A percentile compares a stretch with the other conserved stretches of the same genome.
Conservation (phyloP, 1,140 invertebrate species). For the roundworm (Caenorhabditis elegans) region DNA sequence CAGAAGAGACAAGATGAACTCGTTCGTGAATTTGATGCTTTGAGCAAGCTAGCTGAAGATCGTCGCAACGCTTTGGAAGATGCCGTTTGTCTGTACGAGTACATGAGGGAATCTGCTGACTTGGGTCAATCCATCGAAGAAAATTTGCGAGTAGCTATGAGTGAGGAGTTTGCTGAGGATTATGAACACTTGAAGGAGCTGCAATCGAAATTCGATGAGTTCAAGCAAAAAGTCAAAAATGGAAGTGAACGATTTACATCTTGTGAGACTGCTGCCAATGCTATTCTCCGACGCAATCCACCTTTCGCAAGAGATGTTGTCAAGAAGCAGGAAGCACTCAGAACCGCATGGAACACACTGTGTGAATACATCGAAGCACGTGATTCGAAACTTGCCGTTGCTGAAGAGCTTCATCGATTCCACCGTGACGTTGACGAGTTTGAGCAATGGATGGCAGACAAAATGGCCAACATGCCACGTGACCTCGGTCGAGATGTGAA, state of each 20-base stretch:
- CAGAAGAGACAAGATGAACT: conserved; percentile 38
- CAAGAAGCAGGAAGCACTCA: conserved; percentile 81
- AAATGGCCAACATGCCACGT: conserved; percentile 79
- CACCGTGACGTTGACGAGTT: conserved; percentile 92
- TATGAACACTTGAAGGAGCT: conserved; percentile 88
- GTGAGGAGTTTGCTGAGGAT: conserved; percentile 94
- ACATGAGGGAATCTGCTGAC: conserved; percentile 84
- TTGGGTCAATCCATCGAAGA: conserved; percentile 91
- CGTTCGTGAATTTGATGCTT: conserved; percentile 33
- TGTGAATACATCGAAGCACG: conserved; percentile 82
- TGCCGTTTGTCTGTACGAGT: conserved; percentile 81
- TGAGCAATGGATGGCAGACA: conserved; percentile 83
- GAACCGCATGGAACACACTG: conserved; percentile 84
- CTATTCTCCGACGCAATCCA: conserved; percentile 74
- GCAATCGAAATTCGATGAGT: conserved; percentile 90
- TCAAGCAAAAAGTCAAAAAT: conserved; percentile 85
- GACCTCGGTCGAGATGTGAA: conserved; percentile 85
- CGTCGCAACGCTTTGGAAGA: conserved; percentile 71
- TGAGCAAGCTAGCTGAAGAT: conserved; percentile 74
- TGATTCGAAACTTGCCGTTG: conserved; percentile 82
- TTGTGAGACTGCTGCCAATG: conserved; percentile 86
- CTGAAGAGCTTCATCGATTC: conserved; percentile 92
- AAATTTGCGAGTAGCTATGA: conserved; percentile 83
- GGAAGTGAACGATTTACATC: conserved; percentile 88
- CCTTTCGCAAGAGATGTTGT: conserved; percentile 85